These are phyloP conservation scores for Coturnix japonica DNA, from an alignment of 2,113 vertebrate species.

Conservation along the genomic window DNA sequence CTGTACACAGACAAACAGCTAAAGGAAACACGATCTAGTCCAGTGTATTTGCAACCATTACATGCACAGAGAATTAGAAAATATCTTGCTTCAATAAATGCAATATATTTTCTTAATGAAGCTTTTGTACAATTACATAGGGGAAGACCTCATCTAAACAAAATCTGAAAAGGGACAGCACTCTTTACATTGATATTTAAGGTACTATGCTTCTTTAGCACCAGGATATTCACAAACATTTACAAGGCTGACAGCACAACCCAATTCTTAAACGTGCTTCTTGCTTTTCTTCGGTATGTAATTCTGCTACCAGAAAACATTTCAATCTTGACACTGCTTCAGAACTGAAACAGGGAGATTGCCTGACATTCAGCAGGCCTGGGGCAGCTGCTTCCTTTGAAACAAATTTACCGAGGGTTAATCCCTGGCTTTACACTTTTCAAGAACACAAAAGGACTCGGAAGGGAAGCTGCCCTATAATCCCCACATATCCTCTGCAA, in stretches of 20 bases:
- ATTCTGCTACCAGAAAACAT: background rate
- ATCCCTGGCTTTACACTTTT: background rate
- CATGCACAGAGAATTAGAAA: background rate
- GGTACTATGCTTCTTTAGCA: background rate
- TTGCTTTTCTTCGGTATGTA: background rate
- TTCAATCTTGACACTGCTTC: background rate
- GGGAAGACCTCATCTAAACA: background rate
- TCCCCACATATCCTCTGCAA: background rate
- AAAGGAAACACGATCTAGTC: background rate
- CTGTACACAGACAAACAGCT: background rate
- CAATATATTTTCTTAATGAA: background rate
- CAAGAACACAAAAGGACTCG: background rate
- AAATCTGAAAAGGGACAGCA: background rate
- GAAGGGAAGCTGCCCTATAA: background rate
- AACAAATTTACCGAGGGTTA: background rate
- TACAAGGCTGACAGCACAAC: background rate
- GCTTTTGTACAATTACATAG: background rate
- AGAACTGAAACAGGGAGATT: background rate
- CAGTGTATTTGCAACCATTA: background rate
- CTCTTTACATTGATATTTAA: background rate
- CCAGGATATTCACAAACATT: background rate
- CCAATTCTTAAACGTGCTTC: background rate
- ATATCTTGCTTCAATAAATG: background rate
- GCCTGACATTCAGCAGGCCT: background rate
- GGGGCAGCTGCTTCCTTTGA: slow-evolving; percentile 54